Conservation (phyloP, 2,888 invertebrate genomes). For the Limnephilus marmoratus region DNA sequence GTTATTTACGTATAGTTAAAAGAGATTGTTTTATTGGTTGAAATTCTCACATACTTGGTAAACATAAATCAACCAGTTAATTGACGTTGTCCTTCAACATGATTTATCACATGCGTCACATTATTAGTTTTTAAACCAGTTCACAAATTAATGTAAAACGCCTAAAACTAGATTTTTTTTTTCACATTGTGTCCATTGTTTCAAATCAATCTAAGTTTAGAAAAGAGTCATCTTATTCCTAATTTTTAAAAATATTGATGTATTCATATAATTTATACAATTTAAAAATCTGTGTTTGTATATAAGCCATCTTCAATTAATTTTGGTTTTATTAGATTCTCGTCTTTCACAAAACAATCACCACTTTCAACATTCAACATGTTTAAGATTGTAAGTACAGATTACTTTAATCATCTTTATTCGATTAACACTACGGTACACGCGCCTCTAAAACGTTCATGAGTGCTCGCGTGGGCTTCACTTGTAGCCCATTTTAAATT, state of each 20-base stretch:
- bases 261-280: background rate
- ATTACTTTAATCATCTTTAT: no score
- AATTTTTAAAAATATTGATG: background rate
- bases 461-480: no score
- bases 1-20: background rate
- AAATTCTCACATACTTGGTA: background rate
- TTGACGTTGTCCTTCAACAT: background rate
- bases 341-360: constrained; percentile 60
- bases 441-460: no score
- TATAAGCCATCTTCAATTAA: constrained; percentile 41
- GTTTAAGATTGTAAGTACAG: constrained; percentile 74
- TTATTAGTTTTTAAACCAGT: background rate
- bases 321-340: constrained; percentile 51
- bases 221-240: background rate
- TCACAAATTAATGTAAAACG: background rate
- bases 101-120: background rate
- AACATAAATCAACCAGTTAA: background rate
- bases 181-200: background rate
- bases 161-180: background rate
- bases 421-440: no score
- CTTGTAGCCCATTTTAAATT: no score
- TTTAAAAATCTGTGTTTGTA: background rate
- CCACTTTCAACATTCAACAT: constrained; percentile 68
- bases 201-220: background rate
- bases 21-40: background rate